Evolutionary conservation across 2,888 invertebrate genomes (phyloP).

Genomic region (Gisinianus flammeolus): DNA sequence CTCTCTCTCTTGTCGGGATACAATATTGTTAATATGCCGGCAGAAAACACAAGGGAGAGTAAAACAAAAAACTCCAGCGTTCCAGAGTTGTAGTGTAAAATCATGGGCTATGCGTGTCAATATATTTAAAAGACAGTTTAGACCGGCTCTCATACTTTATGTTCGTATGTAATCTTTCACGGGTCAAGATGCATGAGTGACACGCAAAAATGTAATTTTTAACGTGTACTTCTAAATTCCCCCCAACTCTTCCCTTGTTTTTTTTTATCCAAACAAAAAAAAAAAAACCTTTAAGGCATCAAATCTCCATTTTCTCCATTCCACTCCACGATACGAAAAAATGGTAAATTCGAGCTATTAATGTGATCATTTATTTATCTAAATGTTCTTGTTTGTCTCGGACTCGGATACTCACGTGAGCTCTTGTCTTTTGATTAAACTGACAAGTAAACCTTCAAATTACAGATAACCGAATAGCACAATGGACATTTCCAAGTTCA

Average conservation of each 20-base stretch:
- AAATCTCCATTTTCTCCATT: background rate
- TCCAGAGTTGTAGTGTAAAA: no score
- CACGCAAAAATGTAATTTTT: slow-evolving; percentile 58
- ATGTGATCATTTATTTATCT: background rate
- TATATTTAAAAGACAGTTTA: background rate
- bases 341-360: background rate
- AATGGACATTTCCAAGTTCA: no score
- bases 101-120: no score
- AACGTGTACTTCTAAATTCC: slow-evolving; percentile 29
- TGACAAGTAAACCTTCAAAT: no score
- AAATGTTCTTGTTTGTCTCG: no score
- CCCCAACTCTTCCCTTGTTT: background rate
- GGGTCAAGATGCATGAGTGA: slow-evolving; percentile 42
- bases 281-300: background rate
- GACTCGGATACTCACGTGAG: no score
- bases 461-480: no score
- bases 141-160: background rate
- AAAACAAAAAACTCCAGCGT: no score
- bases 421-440: no score
- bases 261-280: background rate
- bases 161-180: background rate
- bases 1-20: background rate
- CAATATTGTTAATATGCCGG: background rate
- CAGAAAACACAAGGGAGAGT: background rate
- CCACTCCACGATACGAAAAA: background rate